These are phyloP conservation scores for Prenolepis imparis DNA, from an alignment of 2,888 invertebrate genomes.

Conservation along the genomic window DNA sequence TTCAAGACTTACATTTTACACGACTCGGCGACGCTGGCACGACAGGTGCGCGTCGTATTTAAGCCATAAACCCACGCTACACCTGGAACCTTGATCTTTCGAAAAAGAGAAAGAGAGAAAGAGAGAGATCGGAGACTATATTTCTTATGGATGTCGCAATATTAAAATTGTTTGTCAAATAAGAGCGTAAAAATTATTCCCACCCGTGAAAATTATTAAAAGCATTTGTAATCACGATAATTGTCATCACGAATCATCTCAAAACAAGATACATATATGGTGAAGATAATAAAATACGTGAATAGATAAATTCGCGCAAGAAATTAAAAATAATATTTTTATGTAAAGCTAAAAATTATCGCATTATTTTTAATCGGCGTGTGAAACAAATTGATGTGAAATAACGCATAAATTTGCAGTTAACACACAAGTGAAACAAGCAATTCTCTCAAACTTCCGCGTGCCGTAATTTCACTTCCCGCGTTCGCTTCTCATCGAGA, in stretches of 20 bases:
- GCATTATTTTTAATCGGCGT: not conserved
- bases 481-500: not conserved
- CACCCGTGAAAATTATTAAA: not conserved
- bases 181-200: not conserved
- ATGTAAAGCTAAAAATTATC: not conserved
- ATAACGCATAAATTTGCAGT: slow-evolving; percentile 6
- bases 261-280: not conserved
- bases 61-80: slow-evolving; percentile 18
- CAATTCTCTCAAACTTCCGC: slow-evolving; percentile 22
- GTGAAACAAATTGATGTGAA: not conserved
- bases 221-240: not conserved
- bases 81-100: slow-evolving; percentile 24
- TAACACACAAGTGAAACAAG: slow-evolving; percentile 4
- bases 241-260: slow-evolving; percentile 2
- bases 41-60: slow-evolving; percentile 26
- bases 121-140: not conserved
- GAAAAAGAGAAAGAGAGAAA: not conserved
- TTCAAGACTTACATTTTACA: slow-evolving; percentile 16
- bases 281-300: not conserved
- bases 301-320: not conserved
- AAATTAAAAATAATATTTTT: not conserved
- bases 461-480: slow-evolving; percentile 42
- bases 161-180: not conserved
- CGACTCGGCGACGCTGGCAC: slow-evolving; percentile 14
- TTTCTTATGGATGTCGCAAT: not conserved